These are phyloP conservation scores for Lerema accius DNA, from an alignment of 1,140 invertebrate species.

Conservation along the genomic window DNA sequence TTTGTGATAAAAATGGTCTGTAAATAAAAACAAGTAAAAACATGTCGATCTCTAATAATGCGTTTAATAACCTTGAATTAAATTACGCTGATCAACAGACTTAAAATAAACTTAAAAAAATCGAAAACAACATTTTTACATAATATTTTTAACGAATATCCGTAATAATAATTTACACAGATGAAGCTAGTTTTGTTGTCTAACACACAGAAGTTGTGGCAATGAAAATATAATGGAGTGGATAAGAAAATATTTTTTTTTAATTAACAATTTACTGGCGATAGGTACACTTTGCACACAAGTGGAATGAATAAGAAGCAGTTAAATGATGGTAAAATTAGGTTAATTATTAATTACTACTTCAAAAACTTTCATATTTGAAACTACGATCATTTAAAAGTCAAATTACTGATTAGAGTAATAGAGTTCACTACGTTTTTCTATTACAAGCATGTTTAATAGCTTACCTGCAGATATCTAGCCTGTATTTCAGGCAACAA, in stretches of 20 bases:
- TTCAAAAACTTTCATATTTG: not conserved
- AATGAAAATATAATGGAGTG: not conserved
- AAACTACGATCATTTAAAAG: not conserved
- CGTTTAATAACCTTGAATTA: slow-evolving; percentile 26
- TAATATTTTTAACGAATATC: slow-evolving; percentile 21
- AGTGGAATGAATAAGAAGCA: slow-evolving; percentile 6
- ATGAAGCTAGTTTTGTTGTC: not conserved
- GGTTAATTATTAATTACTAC: no score
- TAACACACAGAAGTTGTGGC: not conserved
- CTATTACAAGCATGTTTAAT: no score
- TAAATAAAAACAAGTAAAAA: not conserved
- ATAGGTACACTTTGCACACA: not conserved
- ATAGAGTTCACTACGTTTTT: no score
- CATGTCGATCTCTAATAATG: not conserved
- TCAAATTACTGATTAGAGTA: no score
- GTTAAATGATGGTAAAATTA: no score
- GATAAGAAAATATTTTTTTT: no score
- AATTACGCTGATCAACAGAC: slow-evolving; percentile 45
- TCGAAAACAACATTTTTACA: slow-evolving; percentile 43
- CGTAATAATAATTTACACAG: slow-evolving; percentile 14
- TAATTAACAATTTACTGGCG: slow-evolving; percentile 1
- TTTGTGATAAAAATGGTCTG: no score
- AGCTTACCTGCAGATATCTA: no score
- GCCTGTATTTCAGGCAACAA: no score
- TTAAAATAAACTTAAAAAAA: slow-evolving; percentile 40